A percentile compares a stretch with the other conserved stretches of the same genome.
phyloP scores from a whole-genome alignment of 2,113 vertebrate species.

The Oryzias woworae region DNA sequence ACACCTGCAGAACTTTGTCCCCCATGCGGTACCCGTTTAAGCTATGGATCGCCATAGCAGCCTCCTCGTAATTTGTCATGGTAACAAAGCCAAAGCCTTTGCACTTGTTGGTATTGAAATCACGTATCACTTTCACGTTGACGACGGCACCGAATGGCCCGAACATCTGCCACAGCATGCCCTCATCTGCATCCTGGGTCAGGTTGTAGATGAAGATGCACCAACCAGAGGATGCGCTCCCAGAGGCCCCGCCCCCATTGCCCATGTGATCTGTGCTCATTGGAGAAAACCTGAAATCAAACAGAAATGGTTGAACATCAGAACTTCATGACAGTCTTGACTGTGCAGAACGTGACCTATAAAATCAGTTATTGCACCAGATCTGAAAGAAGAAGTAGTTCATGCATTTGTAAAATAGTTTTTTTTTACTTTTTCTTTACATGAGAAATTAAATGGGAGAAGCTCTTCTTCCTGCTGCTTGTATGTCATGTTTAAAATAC shows the following conservation, averaged over 20 bases:
- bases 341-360: not conserved
- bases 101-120: constrained; percentile 99
- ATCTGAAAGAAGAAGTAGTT: not conserved
- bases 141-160: constrained; percentile 96
- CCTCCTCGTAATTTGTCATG: constrained; percentile 99
- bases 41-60: constrained; percentile 97
- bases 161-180: constrained; percentile 99
- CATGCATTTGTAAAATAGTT: no score
- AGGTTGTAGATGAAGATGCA: constrained; percentile 99
- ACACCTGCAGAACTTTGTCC: constrained; percentile 97
- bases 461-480: no score
- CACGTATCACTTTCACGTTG: constrained; percentile 98
- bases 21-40: constrained; percentile 97
- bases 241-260: constrained; percentile 84
- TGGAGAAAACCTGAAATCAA: constrained; percentile 89
- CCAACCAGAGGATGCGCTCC: constrained; percentile 89
- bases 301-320: not conserved
- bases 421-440: no score
- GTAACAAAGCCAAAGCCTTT: constrained; percentile 99
- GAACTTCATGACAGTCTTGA: not conserved
- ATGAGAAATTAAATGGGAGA: no score
- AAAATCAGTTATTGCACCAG: not conserved
- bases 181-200: constrained; percentile 94
- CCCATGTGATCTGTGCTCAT: constrained; percentile 97
- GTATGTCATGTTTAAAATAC: no score